A percentile compares a stretch with the other conserved stretches of the same genome.
phyloP scores from a whole-genome alignment of 2,113 vertebrate genomes.

The Neodon shergylaensis region DNA sequence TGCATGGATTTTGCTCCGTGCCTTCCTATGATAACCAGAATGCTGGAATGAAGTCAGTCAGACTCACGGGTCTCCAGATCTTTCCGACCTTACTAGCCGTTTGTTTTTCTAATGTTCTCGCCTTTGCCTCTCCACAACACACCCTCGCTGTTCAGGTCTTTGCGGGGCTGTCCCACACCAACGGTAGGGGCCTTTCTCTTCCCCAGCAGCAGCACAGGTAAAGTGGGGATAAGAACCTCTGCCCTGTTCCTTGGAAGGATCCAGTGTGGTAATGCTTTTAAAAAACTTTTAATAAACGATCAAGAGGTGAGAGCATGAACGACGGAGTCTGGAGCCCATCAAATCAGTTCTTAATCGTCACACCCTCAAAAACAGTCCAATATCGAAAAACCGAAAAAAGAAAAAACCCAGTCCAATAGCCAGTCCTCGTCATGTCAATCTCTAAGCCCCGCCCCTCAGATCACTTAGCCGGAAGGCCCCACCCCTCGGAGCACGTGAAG shows the following conservation, averaged over 20 bases:
- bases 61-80: background rate
- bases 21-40: background rate
- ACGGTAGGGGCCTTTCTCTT: background rate
- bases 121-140: background rate
- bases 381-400: too few relatives aligned
- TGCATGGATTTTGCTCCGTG: background rate
- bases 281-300: background rate
- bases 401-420: background rate
- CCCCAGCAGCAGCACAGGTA: background rate
- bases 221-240: background rate
- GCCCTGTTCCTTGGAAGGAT: background rate
- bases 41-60: background rate
- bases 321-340: fast-evolving
- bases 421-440: background rate
- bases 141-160: background rate
- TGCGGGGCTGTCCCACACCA: background rate
- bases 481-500: background rate
- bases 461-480: background rate
- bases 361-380: background rate
- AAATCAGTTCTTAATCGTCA: background rate
- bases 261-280: background rate
- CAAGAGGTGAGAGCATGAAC: fast-evolving
- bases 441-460: background rate
- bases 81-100: background rate
- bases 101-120: background rate